Conservation (phyloP, 2,113 vertebrate species). For the Tenebrosternarchus preto region DNA sequence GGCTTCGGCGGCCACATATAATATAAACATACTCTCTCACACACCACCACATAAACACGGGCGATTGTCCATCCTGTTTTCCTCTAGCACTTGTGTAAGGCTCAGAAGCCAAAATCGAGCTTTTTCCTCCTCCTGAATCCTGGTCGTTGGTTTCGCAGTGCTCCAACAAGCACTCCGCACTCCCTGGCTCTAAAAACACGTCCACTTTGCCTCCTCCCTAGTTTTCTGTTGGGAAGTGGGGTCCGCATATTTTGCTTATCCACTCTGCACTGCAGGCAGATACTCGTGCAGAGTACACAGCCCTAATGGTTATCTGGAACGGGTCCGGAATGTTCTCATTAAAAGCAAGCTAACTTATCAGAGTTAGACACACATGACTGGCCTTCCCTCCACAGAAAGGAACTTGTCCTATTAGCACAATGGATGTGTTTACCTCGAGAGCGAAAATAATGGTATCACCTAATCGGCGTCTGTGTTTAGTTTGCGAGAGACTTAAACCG, state of each 20-base stretch:
- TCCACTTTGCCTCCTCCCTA: background rate
- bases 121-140: background rate
- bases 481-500: constrained; percentile 37
- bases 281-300: constrained; percentile 47
- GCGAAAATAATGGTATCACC: constrained; percentile 52
- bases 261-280: constrained; percentile 39
- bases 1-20: constrained; percentile 56
- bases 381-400: constrained; percentile 41
- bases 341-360: constrained; percentile 61
- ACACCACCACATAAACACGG: constrained; percentile 36
- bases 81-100: constrained; percentile 49
- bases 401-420: constrained; percentile 63
- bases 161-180: constrained; percentile 45
- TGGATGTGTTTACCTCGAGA: constrained; percentile 59
- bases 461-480: constrained; percentile 45
- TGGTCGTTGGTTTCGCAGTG: too few species aligned
- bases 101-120: background rate
- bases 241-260: constrained; percentile 54
- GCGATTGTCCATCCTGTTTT: constrained; percentile 52
- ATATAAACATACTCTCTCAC: constrained; percentile 67
- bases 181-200: constrained; percentile 55
- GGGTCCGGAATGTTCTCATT: constrained; percentile 53
- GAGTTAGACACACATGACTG: constrained; percentile 56
- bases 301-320: constrained; percentile 58
- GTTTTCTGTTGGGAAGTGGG: constrained; percentile 4